Evolutionary conservation across 1,140 invertebrate species (phyloP), one percentile per base, ranked within the genome.

Genomic region (Tetranychus urticae): DNA sequence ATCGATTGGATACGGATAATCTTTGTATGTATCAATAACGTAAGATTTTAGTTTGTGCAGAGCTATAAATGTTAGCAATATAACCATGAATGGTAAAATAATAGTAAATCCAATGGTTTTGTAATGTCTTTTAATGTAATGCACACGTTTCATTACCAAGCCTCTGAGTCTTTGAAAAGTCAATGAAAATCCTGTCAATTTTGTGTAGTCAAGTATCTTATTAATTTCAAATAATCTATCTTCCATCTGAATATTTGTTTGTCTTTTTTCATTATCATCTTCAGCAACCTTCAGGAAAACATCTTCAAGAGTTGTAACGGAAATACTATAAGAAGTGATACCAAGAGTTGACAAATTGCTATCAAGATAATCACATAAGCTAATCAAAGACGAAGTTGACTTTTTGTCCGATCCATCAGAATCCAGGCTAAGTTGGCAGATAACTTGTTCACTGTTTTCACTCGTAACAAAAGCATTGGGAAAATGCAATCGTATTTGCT

Each of bases 261-360:
- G 4, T 42, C 39, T 42, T 4, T 10, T 10, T 42, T 42, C 39
- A 42, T n/a, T n/a, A 7, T 52, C 48, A 52, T 52, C n/a, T 3
- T 31, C 48, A 3, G 48, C n/a, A 52, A 52, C 33, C 14, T 52
- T 52, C 12, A 52, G 13, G 14, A 52, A 89, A 10, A 90, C 85
- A 73, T 89, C 84, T 69, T 89, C 86, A 67, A 90, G 76, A 0
- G 86, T 88, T 10, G 84, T 85, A 2, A 85, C 77, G 0, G 84
- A 83, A 1, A 86, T 79, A 2, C 86, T 85, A 65, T 85, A 84
- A 35, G 81, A 82, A 33, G 77, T 74, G 55, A 90, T 80, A 0
- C 80, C 81, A 7, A 87, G 69, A 42, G 76, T 66, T 0, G 70
- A 67, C 62, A 78, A 78, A 8, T 77, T 71, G 0, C 66, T 61